These are phyloP conservation scores for Tinea semifulvella DNA, from an alignment of 2,888 invertebrate species.

Conservation along the genomic window DNA sequence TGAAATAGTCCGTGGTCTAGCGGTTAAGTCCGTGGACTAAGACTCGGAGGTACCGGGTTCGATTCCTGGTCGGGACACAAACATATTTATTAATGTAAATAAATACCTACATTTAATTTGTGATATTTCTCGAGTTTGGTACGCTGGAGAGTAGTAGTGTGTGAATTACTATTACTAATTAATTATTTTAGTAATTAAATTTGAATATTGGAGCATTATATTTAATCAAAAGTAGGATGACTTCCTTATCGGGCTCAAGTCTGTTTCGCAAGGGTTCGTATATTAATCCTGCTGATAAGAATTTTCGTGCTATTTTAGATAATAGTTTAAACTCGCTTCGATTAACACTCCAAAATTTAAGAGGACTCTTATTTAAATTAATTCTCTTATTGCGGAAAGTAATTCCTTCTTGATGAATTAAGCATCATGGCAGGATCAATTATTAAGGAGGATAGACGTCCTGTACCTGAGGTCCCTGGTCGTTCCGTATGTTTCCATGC, in stretches of 20 bases:
- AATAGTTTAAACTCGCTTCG: slow-evolving; percentile 1
- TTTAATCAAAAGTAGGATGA: slow-evolving; percentile 9
- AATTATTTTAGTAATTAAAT: slow-evolving; percentile 4
- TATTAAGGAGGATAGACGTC: slow-evolving; percentile 17
- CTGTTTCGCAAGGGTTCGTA: slow-evolving; percentile 18
- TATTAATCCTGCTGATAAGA: slow-evolving; percentile 20
- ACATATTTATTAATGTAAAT: no score
- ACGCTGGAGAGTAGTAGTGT: no score
- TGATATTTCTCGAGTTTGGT: no score
- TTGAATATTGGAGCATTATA: slow-evolving; percentile 12
- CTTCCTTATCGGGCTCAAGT: slow-evolving; percentile 8
- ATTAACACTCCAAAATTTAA: slow-evolving; percentile 11
- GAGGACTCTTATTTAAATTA: slow-evolving; percentile 18
- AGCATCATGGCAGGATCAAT: slow-evolving; percentile 21
- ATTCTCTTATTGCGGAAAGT: slow-evolving; percentile 19
- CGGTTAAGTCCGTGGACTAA: no score
- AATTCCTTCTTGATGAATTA: slow-evolving; percentile 21
- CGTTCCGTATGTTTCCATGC: slow-evolving; percentile 17
- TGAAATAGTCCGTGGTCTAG: no score
- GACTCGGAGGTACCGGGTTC: no score
- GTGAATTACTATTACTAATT: not conserved
- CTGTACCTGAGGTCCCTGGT: slow-evolving; percentile 19
- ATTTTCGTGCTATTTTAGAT: slow-evolving; percentile 15
- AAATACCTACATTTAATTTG: no score
- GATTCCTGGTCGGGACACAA: no score